These are phyloP conservation scores for Gavialis gangeticus DNA, from an alignment of 2,113 vertebrate genomes.

Conservation along the genomic window DNA sequence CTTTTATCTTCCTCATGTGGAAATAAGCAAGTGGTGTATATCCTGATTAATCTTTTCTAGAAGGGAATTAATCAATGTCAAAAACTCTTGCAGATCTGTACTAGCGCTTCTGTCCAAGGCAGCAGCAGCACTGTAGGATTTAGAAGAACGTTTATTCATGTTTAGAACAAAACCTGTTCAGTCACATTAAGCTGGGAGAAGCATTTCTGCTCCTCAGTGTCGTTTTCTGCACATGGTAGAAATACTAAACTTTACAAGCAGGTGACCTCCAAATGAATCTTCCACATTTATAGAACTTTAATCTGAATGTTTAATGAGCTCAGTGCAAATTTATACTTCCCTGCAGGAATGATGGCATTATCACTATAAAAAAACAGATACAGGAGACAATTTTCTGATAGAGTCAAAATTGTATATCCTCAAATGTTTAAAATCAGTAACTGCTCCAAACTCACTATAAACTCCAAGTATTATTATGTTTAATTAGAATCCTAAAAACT, in stretches of 20 bases:
- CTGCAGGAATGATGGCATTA: background rate
- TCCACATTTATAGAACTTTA: background rate
- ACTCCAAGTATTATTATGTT: background rate
- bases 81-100: background rate
- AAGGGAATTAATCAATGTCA: constrained; percentile 30
- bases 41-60: constrained; percentile 3
- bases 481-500: constrained; percentile 47
- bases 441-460: background rate
- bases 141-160: background rate
- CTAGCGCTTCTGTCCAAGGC: background rate
- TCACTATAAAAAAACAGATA: background rate
- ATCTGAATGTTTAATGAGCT: background rate
- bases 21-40: background rate
- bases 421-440: constrained; percentile 19
- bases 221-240: background rate
- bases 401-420: background rate
- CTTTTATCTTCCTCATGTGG: background rate
- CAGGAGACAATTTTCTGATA: background rate
- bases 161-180: background rate
- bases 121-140: background rate
- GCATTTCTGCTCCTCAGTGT: background rate
- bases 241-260: background rate
- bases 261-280: background rate
- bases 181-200: background rate
- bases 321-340: background rate